phyloP scores from a whole-genome alignment of 2,113 vertebrate genomes.

The cattle (Bos taurus) region ARS-UCD2.0 NC_037343.1:37512001-37512500 shows the following conservation, averaged over 20 bases:
- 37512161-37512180: neutral
- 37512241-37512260: no score
- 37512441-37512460: neutral
- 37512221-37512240: neutral
- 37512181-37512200: neutral
- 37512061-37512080: fast-evolving
- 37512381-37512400: neutral
- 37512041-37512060: neutral
- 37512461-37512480: conserved; percentile 85
- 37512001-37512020: neutral
- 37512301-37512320: neutral
- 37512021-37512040: neutral
- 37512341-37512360: neutral
- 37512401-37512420: neutral
- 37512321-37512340: no score
- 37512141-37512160: neutral
- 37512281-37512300: neutral
- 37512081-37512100: fast-evolving
- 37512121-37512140: neutral
- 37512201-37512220: neutral
- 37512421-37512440: neutral
- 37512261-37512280: neutral
- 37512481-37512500: conserved; percentile 98
- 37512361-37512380: neutral
- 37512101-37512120: neutral